Evolutionary conservation across 2,888 invertebrate species (phyloP).

Genomic region (Abscondita cerata): DNA sequence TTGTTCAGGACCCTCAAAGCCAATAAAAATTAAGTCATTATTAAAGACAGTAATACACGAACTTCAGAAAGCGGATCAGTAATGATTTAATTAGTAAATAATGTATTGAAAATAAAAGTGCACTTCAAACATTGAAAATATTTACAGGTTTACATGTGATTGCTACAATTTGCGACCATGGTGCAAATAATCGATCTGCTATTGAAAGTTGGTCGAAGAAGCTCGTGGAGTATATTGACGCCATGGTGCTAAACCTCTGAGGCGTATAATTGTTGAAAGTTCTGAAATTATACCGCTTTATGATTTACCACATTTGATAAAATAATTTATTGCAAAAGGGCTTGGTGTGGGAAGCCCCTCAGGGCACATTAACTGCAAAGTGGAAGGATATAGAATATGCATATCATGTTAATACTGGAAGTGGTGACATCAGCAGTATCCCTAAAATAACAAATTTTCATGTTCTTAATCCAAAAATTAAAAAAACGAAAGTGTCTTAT

Average conservation of each 20-base stretch:
- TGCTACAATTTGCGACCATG: slow-evolving; percentile 5
- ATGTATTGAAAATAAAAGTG: no score
- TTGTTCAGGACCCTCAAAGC: neutral
- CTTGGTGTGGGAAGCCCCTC: neutral
- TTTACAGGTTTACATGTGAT: slow-evolving; percentile 2
- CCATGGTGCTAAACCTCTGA: no score
- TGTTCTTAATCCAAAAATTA: neutral
- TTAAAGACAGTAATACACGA: no score
- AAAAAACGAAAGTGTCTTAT: slow-evolving; percentile 1
- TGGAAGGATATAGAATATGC: neutral
- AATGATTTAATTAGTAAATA: no score
- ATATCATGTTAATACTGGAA: no score
- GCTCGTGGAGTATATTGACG: no score
- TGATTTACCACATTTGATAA: no score
- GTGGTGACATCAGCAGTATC: no score
- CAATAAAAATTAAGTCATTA: neutral
- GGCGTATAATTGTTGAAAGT: no score
- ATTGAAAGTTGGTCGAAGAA: neutral
- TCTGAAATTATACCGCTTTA: no score
- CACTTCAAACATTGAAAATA: no score
- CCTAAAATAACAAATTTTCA: neutral
- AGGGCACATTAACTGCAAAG: neutral
- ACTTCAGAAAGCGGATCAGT: no score
- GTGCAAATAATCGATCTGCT: neutral
- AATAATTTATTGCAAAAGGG: neutral